phyloP scores from a whole-genome alignment of 2,888 invertebrate genomes.

The Cheiracanthium punctorium region DNA sequence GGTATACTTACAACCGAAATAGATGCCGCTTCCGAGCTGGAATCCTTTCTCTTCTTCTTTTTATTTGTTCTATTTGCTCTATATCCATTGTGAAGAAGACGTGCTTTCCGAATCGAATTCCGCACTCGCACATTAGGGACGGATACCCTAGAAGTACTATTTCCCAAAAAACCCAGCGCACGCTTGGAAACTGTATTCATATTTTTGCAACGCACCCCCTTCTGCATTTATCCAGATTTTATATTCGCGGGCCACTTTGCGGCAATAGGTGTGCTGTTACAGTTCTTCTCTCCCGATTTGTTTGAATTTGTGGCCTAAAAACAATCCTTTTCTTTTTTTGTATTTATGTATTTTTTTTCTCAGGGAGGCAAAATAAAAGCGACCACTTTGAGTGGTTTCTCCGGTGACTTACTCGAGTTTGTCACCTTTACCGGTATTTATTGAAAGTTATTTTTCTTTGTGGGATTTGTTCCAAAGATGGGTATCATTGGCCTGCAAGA shows the following conservation, averaged over 20 bases:
- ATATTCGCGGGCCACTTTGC: slow-evolving; percentile 43
- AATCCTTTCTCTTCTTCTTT: not conserved
- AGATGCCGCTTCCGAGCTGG: not conserved
- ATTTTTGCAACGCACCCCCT: slow-evolving; percentile 45
- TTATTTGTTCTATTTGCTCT: not conserved
- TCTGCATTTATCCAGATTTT: slow-evolving; percentile 38
- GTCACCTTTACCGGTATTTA: slow-evolving; percentile 3
- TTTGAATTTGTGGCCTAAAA: slow-evolving; percentile 44
- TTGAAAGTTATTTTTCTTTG: not conserved
- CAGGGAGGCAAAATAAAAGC: not conserved
- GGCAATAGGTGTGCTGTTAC: slow-evolving; percentile 55
- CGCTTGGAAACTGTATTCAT: slow-evolving; percentile 44
- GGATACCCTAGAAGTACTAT: slow-evolving; percentile 13
- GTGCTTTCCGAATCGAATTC: slow-evolving; percentile 42
- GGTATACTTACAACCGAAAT: not conserved
- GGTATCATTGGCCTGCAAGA: not conserved
- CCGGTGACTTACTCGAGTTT: slow-evolving; percentile 7
- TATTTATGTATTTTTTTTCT: no score
- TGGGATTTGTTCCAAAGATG: not conserved
- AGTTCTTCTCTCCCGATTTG: slow-evolving; percentile 31
- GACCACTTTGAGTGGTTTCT: not conserved
- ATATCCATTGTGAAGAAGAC: slow-evolving; percentile 13
- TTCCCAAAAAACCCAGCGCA: slow-evolving; percentile 25
- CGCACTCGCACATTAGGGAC: slow-evolving; percentile 56
- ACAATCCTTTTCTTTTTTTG: slow-evolving; percentile 20